These are phyloP conservation scores for Xestia ashworthii DNA, from an alignment of 2,888 invertebrate species.

Conservation along the genomic window DNA sequence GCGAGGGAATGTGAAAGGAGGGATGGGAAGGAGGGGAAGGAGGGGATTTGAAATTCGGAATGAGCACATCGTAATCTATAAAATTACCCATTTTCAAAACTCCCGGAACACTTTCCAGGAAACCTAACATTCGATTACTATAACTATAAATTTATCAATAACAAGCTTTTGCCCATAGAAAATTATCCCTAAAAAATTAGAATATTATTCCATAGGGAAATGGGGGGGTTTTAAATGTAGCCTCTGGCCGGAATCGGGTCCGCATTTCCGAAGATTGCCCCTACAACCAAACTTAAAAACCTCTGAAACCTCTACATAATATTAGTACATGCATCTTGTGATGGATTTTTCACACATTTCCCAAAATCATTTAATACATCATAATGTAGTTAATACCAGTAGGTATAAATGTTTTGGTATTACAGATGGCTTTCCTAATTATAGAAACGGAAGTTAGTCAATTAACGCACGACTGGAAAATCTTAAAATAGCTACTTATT, in stretches of 20 bases:
- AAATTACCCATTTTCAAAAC: too few relatives aligned
- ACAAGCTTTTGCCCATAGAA: not conserved
- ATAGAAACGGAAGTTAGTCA: constrained; percentile 1
- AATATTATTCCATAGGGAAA: too few relatives aligned
- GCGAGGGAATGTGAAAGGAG: too few relatives aligned
- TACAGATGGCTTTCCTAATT: not conserved
- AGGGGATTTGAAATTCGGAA: too few relatives aligned
- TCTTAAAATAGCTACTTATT: constrained; percentile 11
- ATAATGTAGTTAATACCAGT: not conserved
- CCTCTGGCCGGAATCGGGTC: not conserved
- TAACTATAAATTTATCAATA: too few relatives aligned
- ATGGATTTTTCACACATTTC: not conserved
- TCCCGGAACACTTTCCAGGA: too few relatives aligned
- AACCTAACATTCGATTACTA: not conserved
- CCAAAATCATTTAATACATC: not conserved
- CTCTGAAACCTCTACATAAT: not conserved
- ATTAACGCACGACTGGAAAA: not conserved
- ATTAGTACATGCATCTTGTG: not conserved
- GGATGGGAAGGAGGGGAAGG: too few relatives aligned
- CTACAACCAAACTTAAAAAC: not conserved
- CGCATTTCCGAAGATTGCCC: not conserved
- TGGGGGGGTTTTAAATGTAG: not conserved
- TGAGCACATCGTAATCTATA: too few relatives aligned
- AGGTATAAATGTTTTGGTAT: not conserved
- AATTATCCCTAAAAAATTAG: too few relatives aligned